Percentiles rank a stretch among this genome's conserved stretches.
Evolutionary conservation across 2,888 invertebrate species (phyloP).

Genomic region (Trachelus tabidus): DNA sequence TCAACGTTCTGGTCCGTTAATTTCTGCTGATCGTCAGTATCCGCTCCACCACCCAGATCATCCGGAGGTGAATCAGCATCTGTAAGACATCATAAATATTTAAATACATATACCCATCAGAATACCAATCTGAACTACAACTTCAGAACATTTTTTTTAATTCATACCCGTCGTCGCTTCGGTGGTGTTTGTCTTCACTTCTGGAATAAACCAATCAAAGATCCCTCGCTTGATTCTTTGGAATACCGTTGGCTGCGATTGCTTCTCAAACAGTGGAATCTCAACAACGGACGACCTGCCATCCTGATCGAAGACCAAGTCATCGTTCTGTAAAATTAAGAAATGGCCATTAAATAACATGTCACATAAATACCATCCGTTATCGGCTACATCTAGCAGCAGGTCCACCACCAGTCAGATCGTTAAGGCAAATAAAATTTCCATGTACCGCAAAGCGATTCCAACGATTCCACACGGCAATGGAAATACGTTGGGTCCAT

Average conservation of each 20-base stretch:
- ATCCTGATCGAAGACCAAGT: slow-evolving; percentile 57
- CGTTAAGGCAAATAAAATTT: background rate
- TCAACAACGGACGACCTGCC: slow-evolving; percentile 37
- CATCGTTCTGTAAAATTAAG: slow-evolving; percentile 51
- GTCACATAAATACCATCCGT: background rate
- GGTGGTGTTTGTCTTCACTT: slow-evolving; percentile 5
- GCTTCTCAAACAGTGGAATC: slow-evolving; percentile 42
- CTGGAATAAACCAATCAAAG: slow-evolving; percentile 24
- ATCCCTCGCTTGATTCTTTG: slow-evolving; percentile 63
- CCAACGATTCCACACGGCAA: background rate
- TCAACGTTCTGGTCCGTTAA: background rate
- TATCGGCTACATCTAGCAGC: background rate
- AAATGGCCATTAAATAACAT: background rate
- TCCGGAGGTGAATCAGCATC: background rate
- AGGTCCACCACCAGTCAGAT: background rate
- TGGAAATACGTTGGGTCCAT: background rate
- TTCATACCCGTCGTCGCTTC: slow-evolving; percentile 3
- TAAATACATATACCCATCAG: background rate
- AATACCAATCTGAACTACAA: background rate
- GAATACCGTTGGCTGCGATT: slow-evolving; percentile 46
- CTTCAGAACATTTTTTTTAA: background rate
- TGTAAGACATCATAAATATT: background rate
- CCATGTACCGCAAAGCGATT: background rate
- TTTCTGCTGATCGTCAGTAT: background rate
- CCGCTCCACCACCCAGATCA: background rate